Percentiles rank a stretch among this genome's conserved stretches.
These are phyloP conservation scores for Epinotia bilunana DNA, from an alignment of 2,888 invertebrate genomes.

Conservation along the genomic window DNA sequence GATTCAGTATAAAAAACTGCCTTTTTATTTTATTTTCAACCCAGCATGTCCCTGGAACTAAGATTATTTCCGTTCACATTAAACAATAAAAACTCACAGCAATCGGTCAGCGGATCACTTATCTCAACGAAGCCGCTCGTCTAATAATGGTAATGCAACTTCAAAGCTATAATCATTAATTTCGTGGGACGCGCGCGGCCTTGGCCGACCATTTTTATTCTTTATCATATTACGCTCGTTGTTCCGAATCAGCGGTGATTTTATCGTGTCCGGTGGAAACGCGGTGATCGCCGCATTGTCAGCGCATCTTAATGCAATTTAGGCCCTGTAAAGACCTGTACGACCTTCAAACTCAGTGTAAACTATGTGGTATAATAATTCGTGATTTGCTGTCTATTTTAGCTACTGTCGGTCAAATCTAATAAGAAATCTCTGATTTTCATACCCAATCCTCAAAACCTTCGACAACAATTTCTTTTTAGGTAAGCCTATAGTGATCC, in stretches of 20 bases:
- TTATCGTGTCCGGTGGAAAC: constrained; percentile 32
- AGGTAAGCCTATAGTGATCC: too few species aligned
- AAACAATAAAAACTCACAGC: constrained; percentile 3
- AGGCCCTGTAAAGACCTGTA: neutral
- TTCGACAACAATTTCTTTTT: too few species aligned
- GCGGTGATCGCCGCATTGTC: constrained; percentile 24
- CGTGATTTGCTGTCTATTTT: neutral
- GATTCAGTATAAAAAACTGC: neutral
- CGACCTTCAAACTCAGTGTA: constrained; percentile 1
- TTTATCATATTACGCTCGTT: constrained; percentile 33
- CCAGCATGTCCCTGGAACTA: neutral
- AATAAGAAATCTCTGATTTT: neutral
- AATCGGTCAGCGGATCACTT: constrained; percentile 39
- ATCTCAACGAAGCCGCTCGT: constrained; percentile 17
- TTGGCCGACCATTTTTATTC: constrained; percentile 48
- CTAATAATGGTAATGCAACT: constrained; percentile 27
- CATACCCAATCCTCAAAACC: neutral
- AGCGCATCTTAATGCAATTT: constrained; percentile 29
- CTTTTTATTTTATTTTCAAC: neutral
- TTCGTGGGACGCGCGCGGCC: constrained; percentile 47
- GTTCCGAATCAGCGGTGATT: constrained; percentile 33
- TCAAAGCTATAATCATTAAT: constrained; percentile 29
- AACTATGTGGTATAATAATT: neutral
- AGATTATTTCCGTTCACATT: constrained; percentile 5
- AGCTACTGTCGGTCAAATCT: too few species aligned